Percentiles rank a stretch among this genome's conserved stretches.
phyloP scores from a whole-genome alignment of 2,113 vertebrate species.

The Carollia perspicillata region DNA sequence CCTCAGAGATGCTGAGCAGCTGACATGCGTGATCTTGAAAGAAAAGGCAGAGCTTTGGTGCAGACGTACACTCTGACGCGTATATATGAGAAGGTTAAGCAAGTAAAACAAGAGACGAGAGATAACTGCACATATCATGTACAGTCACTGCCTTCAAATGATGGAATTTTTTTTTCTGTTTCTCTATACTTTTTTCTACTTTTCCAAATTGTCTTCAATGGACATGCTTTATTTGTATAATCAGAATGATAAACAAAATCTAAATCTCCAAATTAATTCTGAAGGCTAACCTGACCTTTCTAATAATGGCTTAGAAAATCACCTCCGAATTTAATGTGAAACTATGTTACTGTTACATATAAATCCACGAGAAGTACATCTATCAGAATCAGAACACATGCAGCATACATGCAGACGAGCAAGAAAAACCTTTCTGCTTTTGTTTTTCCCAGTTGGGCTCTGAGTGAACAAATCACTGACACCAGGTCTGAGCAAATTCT shows the following conservation, averaged over 20 bases:
- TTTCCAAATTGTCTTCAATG: neutral
- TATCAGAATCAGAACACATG: neutral
- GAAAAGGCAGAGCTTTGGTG: neutral
- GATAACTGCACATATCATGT: neutral
- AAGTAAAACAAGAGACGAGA: neutral
- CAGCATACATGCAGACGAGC: neutral
- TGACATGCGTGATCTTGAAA: neutral
- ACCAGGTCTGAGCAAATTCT: neutral
- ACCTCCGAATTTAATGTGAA: neutral
- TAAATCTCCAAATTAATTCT: conserved; percentile 13
- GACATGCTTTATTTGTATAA: conserved; percentile 2
- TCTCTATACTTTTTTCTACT: neutral
- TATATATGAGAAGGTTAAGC: neutral
- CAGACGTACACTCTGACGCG: neutral
- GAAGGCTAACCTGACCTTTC: conserved; percentile 8
- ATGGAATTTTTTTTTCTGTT: neutral
- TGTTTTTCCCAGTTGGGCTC: neutral
- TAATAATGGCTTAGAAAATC: neutral
- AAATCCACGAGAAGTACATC: neutral
- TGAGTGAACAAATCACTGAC: neutral
- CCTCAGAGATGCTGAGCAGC: neutral
- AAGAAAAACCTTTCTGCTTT: neutral
- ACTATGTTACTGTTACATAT: neutral
- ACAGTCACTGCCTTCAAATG: neutral
- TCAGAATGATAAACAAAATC: conserved; percentile 27